These are phyloP conservation scores for Seriola rivoliana DNA, from an alignment of 2,113 vertebrate genomes.

Conservation along the genomic window DNA sequence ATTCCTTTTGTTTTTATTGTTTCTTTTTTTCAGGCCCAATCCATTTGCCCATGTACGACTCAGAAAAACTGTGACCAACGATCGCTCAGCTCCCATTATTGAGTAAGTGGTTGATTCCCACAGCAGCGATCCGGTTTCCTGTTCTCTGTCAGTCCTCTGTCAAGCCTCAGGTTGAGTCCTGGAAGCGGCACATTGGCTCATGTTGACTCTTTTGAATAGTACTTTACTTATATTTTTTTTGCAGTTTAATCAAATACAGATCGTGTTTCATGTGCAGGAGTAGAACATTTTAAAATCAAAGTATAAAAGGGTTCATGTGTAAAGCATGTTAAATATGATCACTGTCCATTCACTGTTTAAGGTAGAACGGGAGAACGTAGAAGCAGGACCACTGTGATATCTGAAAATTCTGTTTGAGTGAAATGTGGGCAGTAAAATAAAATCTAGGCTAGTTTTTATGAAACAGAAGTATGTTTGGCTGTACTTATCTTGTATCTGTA, in stretches of 20 bases:
- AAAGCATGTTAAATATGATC: conserved; percentile 24
- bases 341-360: background rate
- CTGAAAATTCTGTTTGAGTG: conserved; percentile 8
- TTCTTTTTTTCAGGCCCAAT: conserved; percentile 80
- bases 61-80: conserved; percentile 89
- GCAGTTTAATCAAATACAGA: conserved; percentile 25
- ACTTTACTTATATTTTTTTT: conserved; percentile 37
- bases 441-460: conserved; percentile 19
- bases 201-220: conserved; percentile 11
- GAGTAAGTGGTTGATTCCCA: conserved; percentile 73
- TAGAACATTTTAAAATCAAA: conserved; percentile 12
- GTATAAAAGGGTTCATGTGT: background rate
- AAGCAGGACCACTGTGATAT: conserved; percentile 3
- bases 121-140: background rate
- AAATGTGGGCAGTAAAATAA: conserved; percentile 20
- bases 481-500: conserved; percentile 29
- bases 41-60: conserved; percentile 89
- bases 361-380: conserved; percentile 4
- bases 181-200: conserved; percentile 19
- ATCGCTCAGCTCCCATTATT: conserved; percentile 89
- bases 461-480: conserved; percentile 21
- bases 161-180: conserved; percentile 49
- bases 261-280: conserved; percentile 21
- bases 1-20: background rate
- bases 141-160: conserved; percentile 9